phyloP scores from a whole-genome alignment of 2,888 invertebrate genomes.

The Dryomyza anilis region DNA sequence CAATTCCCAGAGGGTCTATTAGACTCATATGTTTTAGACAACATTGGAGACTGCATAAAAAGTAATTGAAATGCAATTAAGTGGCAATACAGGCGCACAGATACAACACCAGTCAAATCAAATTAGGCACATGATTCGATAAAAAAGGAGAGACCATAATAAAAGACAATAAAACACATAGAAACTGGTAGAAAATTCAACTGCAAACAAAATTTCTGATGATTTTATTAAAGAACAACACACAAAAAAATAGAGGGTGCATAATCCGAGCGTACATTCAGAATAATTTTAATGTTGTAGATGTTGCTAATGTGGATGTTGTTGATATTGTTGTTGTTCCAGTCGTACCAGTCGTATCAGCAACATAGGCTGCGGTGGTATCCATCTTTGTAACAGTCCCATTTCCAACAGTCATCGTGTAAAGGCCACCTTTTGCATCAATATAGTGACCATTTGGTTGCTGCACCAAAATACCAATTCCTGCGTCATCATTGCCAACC shows the following conservation, averaged over 20 bases:
- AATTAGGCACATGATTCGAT: background rate
- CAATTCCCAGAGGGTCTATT: too few relatives aligned
- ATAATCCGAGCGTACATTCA: too few relatives aligned
- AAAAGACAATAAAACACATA: background rate
- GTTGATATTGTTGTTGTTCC: too few relatives aligned
- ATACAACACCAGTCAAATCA: background rate
- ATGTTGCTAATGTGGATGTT: too few relatives aligned
- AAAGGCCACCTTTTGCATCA: slow-evolving; percentile 14
- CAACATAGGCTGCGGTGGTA: background rate
- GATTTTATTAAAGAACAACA: too few relatives aligned
- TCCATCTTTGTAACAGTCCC: background rate
- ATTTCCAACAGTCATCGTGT: background rate
- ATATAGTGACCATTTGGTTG: slow-evolving; percentile 16
- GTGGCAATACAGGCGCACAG: background rate
- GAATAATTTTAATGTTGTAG: too few relatives aligned
- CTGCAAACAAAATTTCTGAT: too few relatives aligned
- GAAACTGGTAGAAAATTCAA: background rate
- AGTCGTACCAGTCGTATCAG: background rate
- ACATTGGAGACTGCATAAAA: background rate
- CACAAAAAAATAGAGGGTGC: too few relatives aligned
- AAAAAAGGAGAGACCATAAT: background rate
- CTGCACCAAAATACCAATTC: too few relatives aligned
- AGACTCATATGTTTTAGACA: too few relatives aligned
- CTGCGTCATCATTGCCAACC: background rate
- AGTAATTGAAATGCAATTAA: slow-evolving; percentile 16